phyloP scores from a whole-genome alignment of 2,888 invertebrate species.

The Nemurella pictetii region DNA sequence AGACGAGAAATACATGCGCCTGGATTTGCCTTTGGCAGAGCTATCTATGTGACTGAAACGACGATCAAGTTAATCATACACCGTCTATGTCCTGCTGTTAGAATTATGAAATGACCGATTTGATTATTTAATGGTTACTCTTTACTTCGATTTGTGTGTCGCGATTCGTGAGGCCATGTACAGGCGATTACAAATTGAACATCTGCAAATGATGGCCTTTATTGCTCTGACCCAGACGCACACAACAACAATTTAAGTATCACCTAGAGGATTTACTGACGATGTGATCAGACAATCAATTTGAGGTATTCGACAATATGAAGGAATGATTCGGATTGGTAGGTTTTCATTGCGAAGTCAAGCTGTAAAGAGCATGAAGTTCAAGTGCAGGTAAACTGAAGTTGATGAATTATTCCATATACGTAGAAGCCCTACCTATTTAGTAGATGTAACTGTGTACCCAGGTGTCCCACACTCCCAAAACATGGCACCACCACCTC shows the following conservation, averaged over 20 bases:
- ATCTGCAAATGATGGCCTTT: not conserved
- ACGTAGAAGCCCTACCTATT: too few species aligned
- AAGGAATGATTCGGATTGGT: not conserved
- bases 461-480: too few species aligned
- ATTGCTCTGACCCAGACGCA: not conserved
- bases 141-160: slow-evolving; percentile 19
- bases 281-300: not conserved
- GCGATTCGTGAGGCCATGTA: slow-evolving; percentile 20
- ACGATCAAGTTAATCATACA: slow-evolving; percentile 31
- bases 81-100: slow-evolving; percentile 28
- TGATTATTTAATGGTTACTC: slow-evolving; percentile 35
- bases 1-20: slow-evolving; percentile 8
- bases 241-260: not conserved
- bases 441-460: too few species aligned
- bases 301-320: not conserved
- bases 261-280: not conserved
- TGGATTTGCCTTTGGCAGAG: slow-evolving; percentile 4
- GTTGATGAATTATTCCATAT: too few species aligned
- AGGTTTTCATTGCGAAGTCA: not conserved
- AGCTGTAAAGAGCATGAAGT: not conserved
- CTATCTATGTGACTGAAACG: slow-evolving; percentile 13
- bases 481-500: too few species aligned
- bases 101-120: slow-evolving; percentile 40
- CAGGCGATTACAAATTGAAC: slow-evolving; percentile 15
- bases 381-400: too few species aligned